Base-by-base conservation (phyloP, 2,888 invertebrate genomes). In the Cephus nigrinus region DNA sequence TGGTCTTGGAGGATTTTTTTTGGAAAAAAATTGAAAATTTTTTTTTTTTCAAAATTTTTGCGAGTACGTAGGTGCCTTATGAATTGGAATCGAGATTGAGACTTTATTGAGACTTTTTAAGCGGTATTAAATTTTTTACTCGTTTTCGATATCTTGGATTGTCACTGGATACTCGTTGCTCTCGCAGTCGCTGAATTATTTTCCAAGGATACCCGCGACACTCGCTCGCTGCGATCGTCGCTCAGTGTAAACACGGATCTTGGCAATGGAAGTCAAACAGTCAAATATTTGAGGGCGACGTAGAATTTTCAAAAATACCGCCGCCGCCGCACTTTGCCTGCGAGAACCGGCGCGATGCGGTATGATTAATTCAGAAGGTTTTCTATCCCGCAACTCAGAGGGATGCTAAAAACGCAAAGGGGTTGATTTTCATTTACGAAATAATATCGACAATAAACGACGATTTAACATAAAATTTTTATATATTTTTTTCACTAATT, bases 211-310 rank as follows among this genome's bases (percentile, higher is more conserved):
- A 86, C 87, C 86, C 83, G 84, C 85, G 87, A 86, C 84, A 86
- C 82, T 84, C 74, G 75, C 75, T 69, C 69, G 35, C 75, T 35
- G 40, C 68, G 72, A 75, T 76, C 71, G 83, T 79, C 81, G 82
- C 79, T 84, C 81, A 84, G 80, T 84, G 88, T 88, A 88, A 88
- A 88, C 79, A 87, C 76, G 81, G 84, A 82, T 86, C 85, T 87
- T 86, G 84, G 83, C 87, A 86, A 87, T 86, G 86, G 82, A 86
- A 85, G 84, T 82, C 84, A 86, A 87, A 87, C 84, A 86, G 83
- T 86, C 86, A 86, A 88, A 87, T 88, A 86, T 87, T 87, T 88
- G 88, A 84, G 75, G 76, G 81, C 33, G 79, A 80, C 75, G 86
- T 82, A 84, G 86, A 88, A 84, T 86, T 88, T 55, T 87, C 80